These are phyloP conservation scores for Pachymerium ferrugineum DNA, from an alignment of 2,888 invertebrate genomes.

Conservation along the genomic window DNA sequence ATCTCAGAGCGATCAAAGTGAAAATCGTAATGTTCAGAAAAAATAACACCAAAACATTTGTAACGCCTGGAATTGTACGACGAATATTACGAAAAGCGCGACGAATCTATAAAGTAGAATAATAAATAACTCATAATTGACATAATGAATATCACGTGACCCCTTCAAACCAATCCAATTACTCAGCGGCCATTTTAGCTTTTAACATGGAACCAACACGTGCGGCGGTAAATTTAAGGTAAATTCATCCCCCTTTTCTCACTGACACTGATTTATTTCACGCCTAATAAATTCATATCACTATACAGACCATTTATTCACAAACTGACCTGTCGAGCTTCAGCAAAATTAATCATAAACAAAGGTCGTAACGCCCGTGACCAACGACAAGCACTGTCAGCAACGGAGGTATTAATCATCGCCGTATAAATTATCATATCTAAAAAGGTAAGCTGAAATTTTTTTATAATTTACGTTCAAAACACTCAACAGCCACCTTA, in stretches of 20 bases:
- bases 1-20: conserved; percentile 49
- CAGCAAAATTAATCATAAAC: conserved; percentile 46
- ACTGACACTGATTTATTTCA: too few species aligned
- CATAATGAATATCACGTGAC: background rate
- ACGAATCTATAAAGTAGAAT: conserved; percentile 43
- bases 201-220: too few species aligned
- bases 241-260: too few species aligned
- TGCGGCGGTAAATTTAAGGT: too few species aligned
- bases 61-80: conserved; percentile 49
- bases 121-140: background rate
- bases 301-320: background rate
- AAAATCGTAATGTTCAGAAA: conserved; percentile 48
- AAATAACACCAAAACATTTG: conserved; percentile 49
- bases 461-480: background rate
- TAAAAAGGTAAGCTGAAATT: conserved; percentile 27
- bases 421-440: conserved; percentile 37
- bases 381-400: conserved; percentile 42
- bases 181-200: too few species aligned
- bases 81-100: conserved; percentile 51
- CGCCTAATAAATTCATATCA: too few species aligned
- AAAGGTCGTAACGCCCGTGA: conserved; percentile 48
- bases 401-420: conserved; percentile 21
- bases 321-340: conserved; percentile 41
- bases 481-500: conserved; percentile 40
- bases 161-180: too few species aligned